A percentile compares a stretch with the other conserved stretches of the same genome.
Evolutionary conservation across 2,888 invertebrate genomes (phyloP).

Genomic region (Melanchra persicariae): DNA sequence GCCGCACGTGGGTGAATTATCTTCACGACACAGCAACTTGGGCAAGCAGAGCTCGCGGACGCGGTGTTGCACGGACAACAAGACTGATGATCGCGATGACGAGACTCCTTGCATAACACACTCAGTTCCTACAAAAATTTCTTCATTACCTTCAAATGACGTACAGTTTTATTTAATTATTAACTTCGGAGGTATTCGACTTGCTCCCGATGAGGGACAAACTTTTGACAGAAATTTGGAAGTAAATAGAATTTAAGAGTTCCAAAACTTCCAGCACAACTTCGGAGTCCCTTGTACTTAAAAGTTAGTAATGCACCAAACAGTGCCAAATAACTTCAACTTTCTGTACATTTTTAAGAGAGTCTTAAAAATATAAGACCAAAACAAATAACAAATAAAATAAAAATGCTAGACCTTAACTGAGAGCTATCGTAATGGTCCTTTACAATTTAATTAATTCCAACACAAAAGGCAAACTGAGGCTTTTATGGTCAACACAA

Average conservation of each 20-base stretch:
- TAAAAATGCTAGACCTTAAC: background rate
- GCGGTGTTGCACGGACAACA: conserved; percentile 20
- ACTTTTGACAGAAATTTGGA: conserved; percentile 48
- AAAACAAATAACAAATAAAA: conserved; percentile 1
- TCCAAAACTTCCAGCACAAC: conserved; percentile 10
- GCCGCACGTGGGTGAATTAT: conserved; percentile 40
- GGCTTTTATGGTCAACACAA: conserved; percentile 40
- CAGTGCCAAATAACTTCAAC: conserved; percentile 14
- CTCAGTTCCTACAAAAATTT: conserved; percentile 7
- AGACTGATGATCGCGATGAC: conserved; percentile 45
- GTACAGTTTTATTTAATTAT: conserved; percentile 25
- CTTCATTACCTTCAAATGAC: conserved; percentile 7
- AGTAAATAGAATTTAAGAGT: conserved; percentile 43
- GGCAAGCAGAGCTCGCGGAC: conserved; percentile 21
- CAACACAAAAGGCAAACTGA: conserved; percentile 31
- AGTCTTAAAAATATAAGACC: conserved; percentile 6
- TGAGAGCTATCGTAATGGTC: conserved; percentile 9
- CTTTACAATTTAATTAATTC: conserved; percentile 28
- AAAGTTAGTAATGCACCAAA: conserved; percentile 36
- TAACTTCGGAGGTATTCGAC: conserved; percentile 27
- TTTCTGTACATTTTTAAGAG: conserved; percentile 3
- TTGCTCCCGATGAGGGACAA: conserved; percentile 13
- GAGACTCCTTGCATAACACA: conserved; percentile 18
- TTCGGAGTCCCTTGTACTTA: conserved; percentile 24
- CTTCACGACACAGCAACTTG: conserved; percentile 28